Evolutionary conservation across 2,797 vertebrate genomes (phyloP), one percentile per base, ranked within the genome.

Genomic region (Heteromormyrus szaboi): DNA sequence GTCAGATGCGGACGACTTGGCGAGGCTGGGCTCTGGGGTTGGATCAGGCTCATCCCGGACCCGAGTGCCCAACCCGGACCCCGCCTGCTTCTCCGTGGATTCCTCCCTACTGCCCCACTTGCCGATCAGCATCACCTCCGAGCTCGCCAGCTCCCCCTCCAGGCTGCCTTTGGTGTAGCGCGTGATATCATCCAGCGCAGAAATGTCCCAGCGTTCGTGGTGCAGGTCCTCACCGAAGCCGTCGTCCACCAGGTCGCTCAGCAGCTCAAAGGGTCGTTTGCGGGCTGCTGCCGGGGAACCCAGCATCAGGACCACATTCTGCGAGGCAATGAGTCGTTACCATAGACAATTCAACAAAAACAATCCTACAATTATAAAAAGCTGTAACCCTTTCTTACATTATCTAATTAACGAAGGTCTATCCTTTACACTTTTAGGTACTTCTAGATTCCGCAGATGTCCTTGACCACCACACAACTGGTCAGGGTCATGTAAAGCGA

Each of bases 181-280:
- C 2, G 95, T 92, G 92, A 96, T 95, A 92, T 96, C 95, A 65
- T 96, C 95, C 92, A 96, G 92, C 0, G 95, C 94, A 0, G 95
- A 95, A 65, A 96, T 94, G 8, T 96, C 95, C 95, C 95, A 96
- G 72, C 94, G 94, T 92, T 96, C 95, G 0, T 94, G 91, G 89
- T 94, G 94, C 86, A 94, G 93, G 91, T 95, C 95, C 92, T 96
- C 95, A 0, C 93, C 92, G 0, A 95, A 91, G 89, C 95, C 95
- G 2, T 96, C 95, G 29, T 96, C 95, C 92, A 96, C 95, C 86
- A 96, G 92, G 93, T 96, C 95, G 88, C 95, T 96, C 79, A 96
- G 93, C 92, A 96, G 91, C 94, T 96, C 95, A 44, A 96, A 95
- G 87, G 95, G 94, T 17, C 94, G 94, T 91, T 96, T 96, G 91